A percentile compares a stretch with the other conserved stretches of the same genome.
Conservation (phyloP, 2,113 vertebrate species). For the Egretta garzetta region DNA sequence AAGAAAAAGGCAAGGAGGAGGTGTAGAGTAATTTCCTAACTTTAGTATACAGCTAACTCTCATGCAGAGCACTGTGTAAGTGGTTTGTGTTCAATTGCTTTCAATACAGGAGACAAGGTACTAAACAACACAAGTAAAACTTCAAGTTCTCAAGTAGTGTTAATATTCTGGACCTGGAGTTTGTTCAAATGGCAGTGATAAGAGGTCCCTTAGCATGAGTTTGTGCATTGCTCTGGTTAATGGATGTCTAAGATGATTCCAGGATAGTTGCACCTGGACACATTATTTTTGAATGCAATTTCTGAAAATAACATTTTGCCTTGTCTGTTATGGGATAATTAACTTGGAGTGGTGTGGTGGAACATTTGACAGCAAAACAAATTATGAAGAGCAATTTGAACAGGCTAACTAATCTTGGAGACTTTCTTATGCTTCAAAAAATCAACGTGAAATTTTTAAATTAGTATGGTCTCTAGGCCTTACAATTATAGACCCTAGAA, state of each 20-base stretch:
- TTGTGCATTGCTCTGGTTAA: neutral
- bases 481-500: neutral
- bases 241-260: neutral
- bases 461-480: neutral
- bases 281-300: neutral
- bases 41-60: neutral
- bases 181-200: neutral
- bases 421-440: neutral
- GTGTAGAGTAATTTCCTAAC: neutral
- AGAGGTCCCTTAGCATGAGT: neutral
- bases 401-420: neutral
- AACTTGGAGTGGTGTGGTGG: neutral
- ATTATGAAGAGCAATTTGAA: neutral
- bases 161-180: neutral
- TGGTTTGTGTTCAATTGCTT: neutral
- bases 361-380: neutral
- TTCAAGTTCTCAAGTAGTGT: neutral
- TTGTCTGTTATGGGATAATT: neutral
- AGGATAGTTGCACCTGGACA: neutral
- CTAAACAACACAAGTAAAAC: neutral
- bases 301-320: neutral
- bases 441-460: neutral
- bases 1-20: neutral
- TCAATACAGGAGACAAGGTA: neutral
- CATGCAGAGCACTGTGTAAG: neutral